A percentile compares a stretch with the other conserved stretches of the same genome.
phyloP scores from a whole-genome alignment of 2,888 invertebrate genomes.

The Psococerastis gibbosa region DNA sequence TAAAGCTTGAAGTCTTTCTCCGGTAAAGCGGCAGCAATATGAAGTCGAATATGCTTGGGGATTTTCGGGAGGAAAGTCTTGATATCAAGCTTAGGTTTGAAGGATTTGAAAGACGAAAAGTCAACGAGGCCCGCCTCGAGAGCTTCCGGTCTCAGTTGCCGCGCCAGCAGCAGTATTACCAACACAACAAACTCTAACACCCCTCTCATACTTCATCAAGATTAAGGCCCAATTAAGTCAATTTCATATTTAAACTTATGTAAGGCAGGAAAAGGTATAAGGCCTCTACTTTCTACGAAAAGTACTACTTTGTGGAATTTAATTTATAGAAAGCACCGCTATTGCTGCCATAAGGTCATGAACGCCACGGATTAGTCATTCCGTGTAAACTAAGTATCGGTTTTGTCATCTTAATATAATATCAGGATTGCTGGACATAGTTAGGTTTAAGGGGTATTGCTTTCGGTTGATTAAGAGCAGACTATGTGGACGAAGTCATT shows the following conservation, averaged over 20 bases:
- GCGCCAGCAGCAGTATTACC: background rate
- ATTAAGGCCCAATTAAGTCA: conserved; percentile 4
- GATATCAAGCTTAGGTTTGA: conserved; percentile 6
- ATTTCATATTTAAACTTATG: background rate
- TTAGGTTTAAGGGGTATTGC: no score
- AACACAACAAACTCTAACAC: background rate
- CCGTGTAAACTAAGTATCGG: no score
- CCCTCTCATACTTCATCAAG: background rate
- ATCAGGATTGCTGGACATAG: no score
- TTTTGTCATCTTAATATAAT: no score
- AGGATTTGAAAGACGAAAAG: conserved; percentile 7
- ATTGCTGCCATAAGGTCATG: no score
- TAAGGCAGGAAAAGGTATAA: conserved; percentile 4
- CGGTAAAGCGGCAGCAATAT: conserved; percentile 19
- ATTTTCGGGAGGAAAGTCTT: conserved; percentile 7
- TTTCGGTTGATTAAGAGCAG: no score
- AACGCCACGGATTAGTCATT: no score
- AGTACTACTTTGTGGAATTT: no score
- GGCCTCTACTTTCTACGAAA: conserved; percentile 8
- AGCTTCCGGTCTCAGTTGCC: background rate
- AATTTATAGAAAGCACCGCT: no score
- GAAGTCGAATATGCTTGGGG: conserved; percentile 18
- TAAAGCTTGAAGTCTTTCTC: conserved; percentile 5
- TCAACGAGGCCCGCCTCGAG: conserved; percentile 1
- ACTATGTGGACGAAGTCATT: no score